Base-by-base conservation (phyloP, 1,140 invertebrate species). In the Microvelia longipes region DNA sequence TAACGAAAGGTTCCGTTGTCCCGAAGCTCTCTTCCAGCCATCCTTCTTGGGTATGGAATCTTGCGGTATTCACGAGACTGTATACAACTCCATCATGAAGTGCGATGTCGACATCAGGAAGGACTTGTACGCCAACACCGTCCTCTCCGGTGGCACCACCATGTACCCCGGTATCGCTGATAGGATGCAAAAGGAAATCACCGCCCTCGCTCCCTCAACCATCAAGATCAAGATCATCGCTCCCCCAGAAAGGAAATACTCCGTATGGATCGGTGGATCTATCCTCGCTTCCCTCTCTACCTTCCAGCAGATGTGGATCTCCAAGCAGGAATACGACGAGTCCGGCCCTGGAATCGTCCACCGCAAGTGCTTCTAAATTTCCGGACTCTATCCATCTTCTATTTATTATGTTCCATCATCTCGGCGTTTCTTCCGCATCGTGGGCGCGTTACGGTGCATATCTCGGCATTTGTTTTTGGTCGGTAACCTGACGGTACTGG, bases 251-350 rank as follows among this genome's bases (percentile, higher is more conserved):
- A 85, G 91, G 75, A 90, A 92, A 80, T 90, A 91, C 80, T 90
- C 89, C 60, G 86, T 90, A 75, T 92, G 90, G 91, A 93, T 93
- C 83, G 88, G 90, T 77, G 90, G 90, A 71, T 92, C 91, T 74
- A 93, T 92, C 78, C 82, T 92, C 74, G 90, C 90, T 66, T 92
- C 90, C 5, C 82, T 92, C 28, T 92, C 90, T 75, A 93, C 90
- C 81, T 93, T 93, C 90, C 90, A 93, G 80, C 89, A 90, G 81
- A 93, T 93, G 91, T 96, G 94, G 93, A 94, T 88, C 83, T 87
- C 86, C 79, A 93, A 93, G 82, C 89, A 93, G 83, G 92, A 94
- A 79, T 94, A 94, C 84, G 91, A 94, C 82, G 92, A 94, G 81
- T 93, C 90, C 79, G 92, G 92, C 77, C 91, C 92, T 77, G 89